Percentiles rank a stretch among this genome's conserved stretches.
Conservation (phyloP, 2,888 invertebrate genomes). For the Parnassius orleans region DNA sequence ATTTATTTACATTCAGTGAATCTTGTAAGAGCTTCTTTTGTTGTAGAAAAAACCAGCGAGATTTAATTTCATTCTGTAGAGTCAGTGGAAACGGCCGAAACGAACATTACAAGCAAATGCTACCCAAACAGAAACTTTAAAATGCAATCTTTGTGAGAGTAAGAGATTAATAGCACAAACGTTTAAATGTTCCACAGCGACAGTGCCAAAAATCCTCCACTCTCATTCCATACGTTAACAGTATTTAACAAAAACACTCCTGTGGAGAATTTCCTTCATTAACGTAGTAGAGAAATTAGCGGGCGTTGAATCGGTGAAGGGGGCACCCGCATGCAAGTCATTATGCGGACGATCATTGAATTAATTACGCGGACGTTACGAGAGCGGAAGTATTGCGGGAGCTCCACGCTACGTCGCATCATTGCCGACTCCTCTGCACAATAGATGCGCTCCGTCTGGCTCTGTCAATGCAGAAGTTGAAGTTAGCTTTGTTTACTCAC, state of each 20-base stretch:
- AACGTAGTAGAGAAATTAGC: conserved; percentile 67
- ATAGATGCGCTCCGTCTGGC: conserved; percentile 29
- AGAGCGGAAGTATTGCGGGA: conserved; percentile 55
- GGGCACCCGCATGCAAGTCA: conserved; percentile 73
- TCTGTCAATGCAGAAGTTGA: conserved; percentile 16
- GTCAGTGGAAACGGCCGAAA: conserved; percentile 37
- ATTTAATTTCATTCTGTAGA: conserved; percentile 49
- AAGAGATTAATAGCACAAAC: conserved; percentile 70
- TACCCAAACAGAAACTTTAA: conserved; percentile 67
- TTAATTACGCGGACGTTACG: conserved; percentile 67
- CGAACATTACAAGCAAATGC: conserved; percentile 66
- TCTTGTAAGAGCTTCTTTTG: conserved; percentile 38
- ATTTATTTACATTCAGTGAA: too few relatives aligned
- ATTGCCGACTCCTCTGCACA: conserved; percentile 33
- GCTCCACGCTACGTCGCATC: conserved; percentile 33
- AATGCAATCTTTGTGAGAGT: conserved; percentile 69
- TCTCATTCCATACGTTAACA: conserved; percentile 39
- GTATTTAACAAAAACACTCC: conserved; percentile 60
- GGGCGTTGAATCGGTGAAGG: conserved; percentile 57
- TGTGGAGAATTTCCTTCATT: conserved; percentile 65
- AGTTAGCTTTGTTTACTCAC: conserved; percentile 21
- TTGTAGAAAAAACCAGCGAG: conserved; percentile 39
- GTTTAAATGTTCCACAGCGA: conserved; percentile 64
- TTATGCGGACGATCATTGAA: conserved; percentile 78
- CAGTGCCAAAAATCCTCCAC: conserved; percentile 65